Percentiles rank a stretch among this genome's conserved stretches.
Evolutionary conservation across 2,888 invertebrate species (phyloP).

Genomic region (Norana najaformis): DNA sequence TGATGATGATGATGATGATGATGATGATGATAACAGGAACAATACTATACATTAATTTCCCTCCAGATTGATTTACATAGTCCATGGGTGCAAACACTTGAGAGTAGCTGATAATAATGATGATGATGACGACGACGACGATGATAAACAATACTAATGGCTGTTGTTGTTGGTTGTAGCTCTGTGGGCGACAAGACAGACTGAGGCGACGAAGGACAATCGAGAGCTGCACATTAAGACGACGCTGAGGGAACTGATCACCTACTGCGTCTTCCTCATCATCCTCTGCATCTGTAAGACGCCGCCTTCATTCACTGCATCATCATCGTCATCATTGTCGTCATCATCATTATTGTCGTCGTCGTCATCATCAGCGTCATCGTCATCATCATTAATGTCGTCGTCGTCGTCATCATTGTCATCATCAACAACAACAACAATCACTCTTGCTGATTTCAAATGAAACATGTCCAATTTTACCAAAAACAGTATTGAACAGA

Average conservation of each 20-base stretch:
- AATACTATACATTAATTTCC: too few relatives aligned
- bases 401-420: neutral
- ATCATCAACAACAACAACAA: neutral
- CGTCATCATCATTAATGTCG: neutral
- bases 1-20: too few relatives aligned
- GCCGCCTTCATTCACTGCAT: neutral
- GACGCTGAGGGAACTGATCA: slow-evolving; percentile 62
- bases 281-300: slow-evolving; percentile 62
- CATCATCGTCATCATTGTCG: neutral
- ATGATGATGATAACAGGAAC: too few relatives aligned
- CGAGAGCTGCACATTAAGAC: slow-evolving; percentile 61
- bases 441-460: too few relatives aligned
- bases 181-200: slow-evolving; percentile 61
- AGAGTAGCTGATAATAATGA: neutral
- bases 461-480: too few relatives aligned
- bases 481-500: too few relatives aligned
- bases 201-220: slow-evolving; percentile 60
- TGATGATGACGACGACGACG: neutral
- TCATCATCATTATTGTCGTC: neutral
- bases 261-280: slow-evolving; percentile 62
- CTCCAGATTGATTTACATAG: too few relatives aligned
- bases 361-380: neutral
- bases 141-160: neutral
- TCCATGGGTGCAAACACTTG: too few relatives aligned
- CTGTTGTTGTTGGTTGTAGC: slow-evolving; percentile 28